These are phyloP conservation scores for Hystrix cristata DNA, from an alignment of 2,113 vertebrate genomes.

Conservation along the genomic window DNA sequence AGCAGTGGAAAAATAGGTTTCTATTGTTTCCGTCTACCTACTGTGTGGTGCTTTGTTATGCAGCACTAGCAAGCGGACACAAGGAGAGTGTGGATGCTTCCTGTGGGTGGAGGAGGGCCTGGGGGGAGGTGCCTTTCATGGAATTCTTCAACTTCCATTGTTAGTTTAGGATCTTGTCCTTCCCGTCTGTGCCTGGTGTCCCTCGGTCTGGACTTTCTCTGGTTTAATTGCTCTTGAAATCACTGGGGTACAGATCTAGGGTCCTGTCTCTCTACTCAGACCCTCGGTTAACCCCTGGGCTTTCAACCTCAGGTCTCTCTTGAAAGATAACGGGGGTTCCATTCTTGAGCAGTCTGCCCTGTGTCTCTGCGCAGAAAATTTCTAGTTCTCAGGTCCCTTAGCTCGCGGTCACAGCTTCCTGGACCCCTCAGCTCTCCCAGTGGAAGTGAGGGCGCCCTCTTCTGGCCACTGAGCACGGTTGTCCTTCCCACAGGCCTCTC, in stretches of 20 bases:
- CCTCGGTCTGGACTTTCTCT: neutral
- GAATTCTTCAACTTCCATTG: fast-evolving
- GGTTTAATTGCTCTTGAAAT: neutral
- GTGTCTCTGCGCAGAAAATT: too few relatives aligned
- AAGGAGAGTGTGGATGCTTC: fast-evolving
- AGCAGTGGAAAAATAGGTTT: too few relatives aligned
- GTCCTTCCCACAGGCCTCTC: fast-evolving
- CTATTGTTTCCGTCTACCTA: neutral
- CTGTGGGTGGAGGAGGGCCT: fast-evolving
- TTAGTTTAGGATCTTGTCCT: neutral
- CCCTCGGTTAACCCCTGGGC: neutral
- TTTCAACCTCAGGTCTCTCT: neutral
- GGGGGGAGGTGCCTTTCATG: fast-evolving
- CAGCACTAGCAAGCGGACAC: fast-evolving
- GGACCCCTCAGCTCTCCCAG: neutral
- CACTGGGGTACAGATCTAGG: too few relatives aligned
- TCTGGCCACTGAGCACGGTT: neutral
- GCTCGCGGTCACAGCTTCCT: neutral
- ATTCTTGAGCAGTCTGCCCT: too few relatives aligned
- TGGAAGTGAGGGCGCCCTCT: neutral
- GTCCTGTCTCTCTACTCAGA: fast-evolving
- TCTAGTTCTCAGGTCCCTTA: neutral
- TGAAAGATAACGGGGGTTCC: neutral
- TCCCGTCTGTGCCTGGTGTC: fast-evolving
- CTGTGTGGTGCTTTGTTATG: neutral